Evolutionary conservation across 2,888 invertebrate species (phyloP), one percentile per base, ranked within the genome.

Genomic region (Agrochola circellaris): DNA sequence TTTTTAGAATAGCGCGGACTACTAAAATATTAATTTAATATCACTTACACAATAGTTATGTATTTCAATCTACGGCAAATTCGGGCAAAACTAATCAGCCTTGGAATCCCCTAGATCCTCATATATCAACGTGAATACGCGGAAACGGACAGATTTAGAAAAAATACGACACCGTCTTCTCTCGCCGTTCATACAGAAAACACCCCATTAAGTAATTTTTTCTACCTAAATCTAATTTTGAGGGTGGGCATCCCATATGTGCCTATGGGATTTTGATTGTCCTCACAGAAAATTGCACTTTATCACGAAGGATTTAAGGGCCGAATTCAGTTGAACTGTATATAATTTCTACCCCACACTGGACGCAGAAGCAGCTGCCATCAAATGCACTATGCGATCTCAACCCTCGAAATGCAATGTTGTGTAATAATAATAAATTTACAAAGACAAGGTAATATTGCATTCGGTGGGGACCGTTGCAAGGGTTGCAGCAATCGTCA

Each of bases 191-290:
- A 93, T 91, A 93, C 94, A 95, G 95, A 95, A 95, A 95, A 95
- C 95, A 96, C 95, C 94, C 95, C 93, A 96, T 96, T 96, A 95
- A 95, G 94, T 95, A 95, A 92, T 96, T 96, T 96, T 96, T 96
- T 95, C 94, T 93, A 89, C 92, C 93, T 91, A 94, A 95, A 94
- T 93, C 93, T 95, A 95, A 96, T 94, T 94, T 93, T 92, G 94
- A 94, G 96, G 96, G 96, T 95, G 93, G 95, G 90, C 90, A 90
- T 91, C 93, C 93, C 96, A 95, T 94, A 95, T 95, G 96, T 92
- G 93, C 94, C 93, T 93, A 90, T 93, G 95, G 95, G 95, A 95
- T 91, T 92, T 88, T 66, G 69, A 69, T 8, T 8, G 30, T 13
- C 23, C 48, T 15, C 81, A 88, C 34, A 58, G 82, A 62, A 93